Evolutionary conservation across 1,140 invertebrate species (phyloP), one percentile per base, ranked within the genome.

Genomic region (Doryteuthis pealeii): DNA sequence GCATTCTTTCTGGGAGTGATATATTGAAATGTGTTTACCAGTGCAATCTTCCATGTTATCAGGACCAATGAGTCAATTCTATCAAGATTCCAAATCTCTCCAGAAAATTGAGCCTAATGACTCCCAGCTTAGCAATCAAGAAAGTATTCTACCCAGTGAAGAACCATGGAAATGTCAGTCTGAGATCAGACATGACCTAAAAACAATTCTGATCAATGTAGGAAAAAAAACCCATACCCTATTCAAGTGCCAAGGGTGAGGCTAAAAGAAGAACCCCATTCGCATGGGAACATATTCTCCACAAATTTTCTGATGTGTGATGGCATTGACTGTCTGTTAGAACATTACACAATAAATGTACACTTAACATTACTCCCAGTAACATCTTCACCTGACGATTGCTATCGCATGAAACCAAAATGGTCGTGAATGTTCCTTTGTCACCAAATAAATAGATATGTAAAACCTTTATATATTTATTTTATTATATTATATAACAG

Each of bases 161-260:
- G 49, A 54, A 54, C 49, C 49, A 54, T n/a, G n/a, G 49, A n/a
- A 54, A 54, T n/a, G 49, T n/a, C 49, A 54, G 49, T 54, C 49
- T n/a, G n/a, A 54, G 49, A 54, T n/a, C 49, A 54, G 49, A 14
- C 49, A 54, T 54, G 49, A 54, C 49, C 49, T 14, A 54, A 54
- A 54, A 54, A 14, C 49, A 54, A n/a, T n/a, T 54, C n/a, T 54
- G 49, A 54, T 54, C n/a, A 54, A 54, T n/a, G n/a, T n/a, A 54
- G 49, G 49, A 54, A 54, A 54, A 54, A 54, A 54, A 54, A n/a
- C n/a, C n/a, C n/a, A n/a, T n/a, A n/a, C n/a, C 49, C 49, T 54
- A 54, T 54, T 54, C 49, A 12, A 54, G 49, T 54, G 49, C 49
- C n/a, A n/a, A 54, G 49, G n/a, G 49, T n/a, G 49, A 54, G 49